phyloP scores from a whole-genome alignment of 2,113 vertebrate species.

The Thermophis baileyi region DNA sequence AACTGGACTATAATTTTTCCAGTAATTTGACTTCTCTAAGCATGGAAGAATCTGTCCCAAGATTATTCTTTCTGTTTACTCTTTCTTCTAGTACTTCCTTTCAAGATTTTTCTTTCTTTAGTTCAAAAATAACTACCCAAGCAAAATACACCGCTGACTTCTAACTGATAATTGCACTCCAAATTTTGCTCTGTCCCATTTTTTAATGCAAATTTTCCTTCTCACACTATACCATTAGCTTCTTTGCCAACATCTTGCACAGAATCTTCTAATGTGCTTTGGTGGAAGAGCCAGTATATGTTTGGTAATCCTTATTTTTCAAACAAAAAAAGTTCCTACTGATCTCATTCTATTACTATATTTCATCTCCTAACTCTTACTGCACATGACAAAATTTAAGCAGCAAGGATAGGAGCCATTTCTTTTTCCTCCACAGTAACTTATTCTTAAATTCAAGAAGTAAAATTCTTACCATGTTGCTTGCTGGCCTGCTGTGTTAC shows the following conservation, averaged over 20 bases:
- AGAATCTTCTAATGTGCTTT: neutral
- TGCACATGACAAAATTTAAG: neutral
- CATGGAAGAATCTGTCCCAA: neutral
- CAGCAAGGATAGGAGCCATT: neutral
- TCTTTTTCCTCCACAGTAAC: neutral
- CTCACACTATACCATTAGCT: neutral
- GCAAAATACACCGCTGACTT: neutral
- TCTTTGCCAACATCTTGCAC: neutral
- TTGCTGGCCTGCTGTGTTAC: conserved; percentile 81
- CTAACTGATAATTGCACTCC: neutral
- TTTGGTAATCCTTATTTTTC: neutral
- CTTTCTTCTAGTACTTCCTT: neutral
- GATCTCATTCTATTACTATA: neutral
- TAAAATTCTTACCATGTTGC: conserved; percentile 79
- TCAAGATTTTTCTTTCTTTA: neutral
- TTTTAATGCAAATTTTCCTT: neutral
- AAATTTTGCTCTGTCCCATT: neutral
- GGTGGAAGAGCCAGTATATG: too few relatives aligned
- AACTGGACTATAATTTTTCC: neutral
- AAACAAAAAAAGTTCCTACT: neutral
- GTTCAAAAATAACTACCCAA: neutral
- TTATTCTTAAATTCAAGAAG: neutral
- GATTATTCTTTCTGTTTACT: neutral
- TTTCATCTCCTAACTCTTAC: neutral
- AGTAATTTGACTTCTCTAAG: neutral